These are phyloP conservation scores for Harpegnathos saltator DNA, from an alignment of 1,140 invertebrate species.

Conservation along the genomic window DNA sequence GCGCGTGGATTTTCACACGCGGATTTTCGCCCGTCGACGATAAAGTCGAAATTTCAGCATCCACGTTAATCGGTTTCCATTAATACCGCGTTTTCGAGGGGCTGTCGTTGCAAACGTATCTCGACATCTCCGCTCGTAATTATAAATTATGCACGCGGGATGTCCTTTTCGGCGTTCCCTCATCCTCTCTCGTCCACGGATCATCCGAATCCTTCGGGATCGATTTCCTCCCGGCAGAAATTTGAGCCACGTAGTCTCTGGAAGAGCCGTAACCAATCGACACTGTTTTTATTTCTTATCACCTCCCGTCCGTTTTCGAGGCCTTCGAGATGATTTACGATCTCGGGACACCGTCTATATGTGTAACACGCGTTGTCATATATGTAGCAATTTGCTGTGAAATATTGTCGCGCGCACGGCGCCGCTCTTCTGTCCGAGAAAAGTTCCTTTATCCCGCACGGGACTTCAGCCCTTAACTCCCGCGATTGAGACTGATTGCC, in stretches of 20 bases:
- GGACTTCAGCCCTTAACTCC: neutral
- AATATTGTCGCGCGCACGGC: neutral
- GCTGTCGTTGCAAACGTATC: neutral
- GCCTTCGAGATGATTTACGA: neutral
- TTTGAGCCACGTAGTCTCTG: neutral
- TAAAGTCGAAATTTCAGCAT: slow-evolving; percentile 7
- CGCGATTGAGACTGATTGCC: slow-evolving; percentile 34
- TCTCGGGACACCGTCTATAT: neutral
- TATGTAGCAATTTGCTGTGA: slow-evolving; percentile 43
- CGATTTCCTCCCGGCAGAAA: neutral
- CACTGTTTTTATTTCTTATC: neutral
- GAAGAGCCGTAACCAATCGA: neutral
- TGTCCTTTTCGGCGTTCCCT: neutral
- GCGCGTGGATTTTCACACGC: slow-evolving; percentile 54
- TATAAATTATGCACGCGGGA: neutral
- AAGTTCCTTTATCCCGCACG: slow-evolving; percentile 17
- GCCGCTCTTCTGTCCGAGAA: neutral
- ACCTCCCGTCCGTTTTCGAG: neutral
- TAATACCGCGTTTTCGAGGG: neutral
- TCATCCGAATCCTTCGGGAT: neutral
- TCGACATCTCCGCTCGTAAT: neutral
- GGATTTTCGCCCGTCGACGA: neutral
- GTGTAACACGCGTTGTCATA: neutral
- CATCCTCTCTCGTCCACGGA: neutral
- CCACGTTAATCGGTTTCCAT: neutral